These are phyloP conservation scores for Hapalemur alaotrensis DNA, from an alignment of 2,797 vertebrate species.

Conservation along the genomic window DNA sequence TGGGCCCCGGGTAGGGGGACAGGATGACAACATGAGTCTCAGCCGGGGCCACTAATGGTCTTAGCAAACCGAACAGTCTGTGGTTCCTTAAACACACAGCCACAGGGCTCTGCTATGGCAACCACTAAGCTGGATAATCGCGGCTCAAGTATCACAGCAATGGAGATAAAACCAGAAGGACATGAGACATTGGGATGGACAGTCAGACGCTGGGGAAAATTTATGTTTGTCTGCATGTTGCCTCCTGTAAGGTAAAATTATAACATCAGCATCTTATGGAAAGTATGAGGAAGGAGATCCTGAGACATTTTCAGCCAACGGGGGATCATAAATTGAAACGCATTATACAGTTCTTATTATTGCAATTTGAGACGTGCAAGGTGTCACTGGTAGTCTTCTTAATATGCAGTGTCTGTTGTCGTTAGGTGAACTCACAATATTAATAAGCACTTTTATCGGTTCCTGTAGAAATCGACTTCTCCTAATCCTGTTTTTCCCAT, in stretches of 20 bases:
- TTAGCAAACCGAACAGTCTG: background rate
- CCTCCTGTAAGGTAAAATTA: background rate
- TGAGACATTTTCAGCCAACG: background rate
- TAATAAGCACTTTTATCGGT: background rate
- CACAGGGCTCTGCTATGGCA: background rate
- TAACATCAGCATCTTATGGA: background rate
- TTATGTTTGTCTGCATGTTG: background rate
- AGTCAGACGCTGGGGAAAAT: background rate
- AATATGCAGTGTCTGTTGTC: background rate
- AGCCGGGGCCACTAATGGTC: background rate
- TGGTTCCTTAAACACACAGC: background rate
- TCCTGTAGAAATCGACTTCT: background rate
- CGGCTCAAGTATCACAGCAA: background rate
- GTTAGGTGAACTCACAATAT: background rate
- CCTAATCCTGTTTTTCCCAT: background rate
- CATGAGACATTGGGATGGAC: background rate
- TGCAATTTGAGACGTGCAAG: background rate
- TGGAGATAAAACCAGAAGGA: background rate
- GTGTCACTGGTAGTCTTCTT: background rate
- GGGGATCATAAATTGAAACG: background rate
- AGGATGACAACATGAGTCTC: rapidly evolving
- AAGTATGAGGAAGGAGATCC: background rate
- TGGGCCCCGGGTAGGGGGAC: no score
- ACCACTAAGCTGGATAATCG: background rate
- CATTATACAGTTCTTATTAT: background rate